Base-by-base conservation (phyloP, 2,888 invertebrate species). In the Osmoderma eremita region DNA sequence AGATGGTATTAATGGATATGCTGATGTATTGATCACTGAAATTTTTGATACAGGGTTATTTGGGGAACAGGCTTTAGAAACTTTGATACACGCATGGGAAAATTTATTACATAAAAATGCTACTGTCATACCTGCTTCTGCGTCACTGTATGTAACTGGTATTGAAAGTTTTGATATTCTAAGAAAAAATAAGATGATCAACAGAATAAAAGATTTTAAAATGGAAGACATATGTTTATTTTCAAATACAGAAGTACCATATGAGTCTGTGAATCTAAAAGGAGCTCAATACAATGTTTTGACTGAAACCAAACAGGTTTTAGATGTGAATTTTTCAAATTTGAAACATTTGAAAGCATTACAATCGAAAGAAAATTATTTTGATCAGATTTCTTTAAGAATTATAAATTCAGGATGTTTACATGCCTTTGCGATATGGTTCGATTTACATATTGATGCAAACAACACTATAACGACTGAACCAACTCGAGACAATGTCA, bases 31-130 rank as follows among this genome's bases (percentile, higher is more conserved):
- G 62, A 85, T 93, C 0, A 92, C 91, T 1, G 93, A 94, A 82
- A 88, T 90, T 70, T 90, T 94, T 83, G 94, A 94, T 83, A 89
- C 90, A 54, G 93, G 90, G 0, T 78, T 93, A 22, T 89, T 94
- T 79, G 93, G 94, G 1, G 94, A 94, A 81, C 86, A 88, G 74
- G 85, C 90, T 38, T 78, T 94, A 48, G 84, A 87, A 71, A 88
- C 89, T 15, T 77, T 92, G 45, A 80, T 86, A 45, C 90, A 93
- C 82, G 92, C 92, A 4, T 90, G 90, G 86, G 81, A 87, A 65
- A 79, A 87, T 72, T 83, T 93, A 48, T 77, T 92, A 17, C 72
- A 73, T 68, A 77, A 80, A 18, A 74, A 77, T 61, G 87, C 85
- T 3, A 83, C 83, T 76, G 84, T 91, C 2, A 81, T 91, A 67